Evolutionary conservation across 2,113 vertebrate species (phyloP), one percentile per base, ranked within the genome.

Genomic region (Triplophysa rosa): DNA sequence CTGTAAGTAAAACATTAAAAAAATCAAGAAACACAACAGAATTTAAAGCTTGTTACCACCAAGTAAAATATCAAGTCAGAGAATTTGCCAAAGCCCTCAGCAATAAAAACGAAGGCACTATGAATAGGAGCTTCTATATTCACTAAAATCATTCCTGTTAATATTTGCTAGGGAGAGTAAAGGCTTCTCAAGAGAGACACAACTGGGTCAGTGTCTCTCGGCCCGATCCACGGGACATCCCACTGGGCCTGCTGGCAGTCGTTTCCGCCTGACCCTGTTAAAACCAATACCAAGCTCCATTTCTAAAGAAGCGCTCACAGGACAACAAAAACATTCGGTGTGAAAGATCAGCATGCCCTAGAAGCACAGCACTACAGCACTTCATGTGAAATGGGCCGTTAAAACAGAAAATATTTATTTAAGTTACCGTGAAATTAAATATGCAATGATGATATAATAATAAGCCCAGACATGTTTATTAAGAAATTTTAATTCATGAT

Each of bases 101-200:
- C 67, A 37, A 56, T 40, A 26, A 78, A 37, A 52, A 45, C 26
- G 7, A 52, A 13, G 10, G 56, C 5, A 6, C 47, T 72, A 70
- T 58, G 42, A 79, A 63, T 59, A 71, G 63, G 59, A 26, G 78
- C 67, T 16, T 79, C 45, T 62, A 64, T 62, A 64, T 71, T 64
- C 59, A 79, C 42, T 71, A 8, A 61, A 70, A 49, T 63, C 59
- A 71, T 65, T 71, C 67, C 78, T 56, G 78, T 37, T 64, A 72
- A 74, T 62, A 65, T 21, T 26, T 37, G 78, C 61, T 80, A 29
- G 17, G 10, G 26, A 52, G 13, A 45, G 19, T 49, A 33, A 21
- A 21, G 63, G 42, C 37, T 61, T 33, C 56, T 33, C 33, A 81
- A 59, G 64, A 47, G 72, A 64, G 45, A 47, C 56, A 65, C 70